A percentile compares a stretch with the other conserved stretches of the same genome.
Evolutionary conservation across 2,797 vertebrate species (phyloP).

Genomic region (Pseudochromis fuscus): DNA sequence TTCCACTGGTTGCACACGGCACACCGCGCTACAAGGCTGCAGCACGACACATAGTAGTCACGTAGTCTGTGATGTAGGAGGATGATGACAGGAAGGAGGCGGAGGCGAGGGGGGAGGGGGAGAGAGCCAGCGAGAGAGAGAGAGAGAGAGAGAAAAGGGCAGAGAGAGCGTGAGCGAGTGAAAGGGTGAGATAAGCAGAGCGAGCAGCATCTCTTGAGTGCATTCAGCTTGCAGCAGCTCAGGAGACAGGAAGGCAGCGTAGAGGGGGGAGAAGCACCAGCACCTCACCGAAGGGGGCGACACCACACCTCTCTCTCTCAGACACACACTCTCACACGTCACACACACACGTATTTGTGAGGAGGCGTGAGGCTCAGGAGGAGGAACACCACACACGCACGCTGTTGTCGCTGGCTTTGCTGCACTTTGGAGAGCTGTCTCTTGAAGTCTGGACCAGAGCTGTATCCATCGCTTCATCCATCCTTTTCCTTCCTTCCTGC

Average conservation of each 20-base stretch:
- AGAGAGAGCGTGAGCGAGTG: constrained; percentile 65
- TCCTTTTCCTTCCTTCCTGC: constrained; percentile 55
- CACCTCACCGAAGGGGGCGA: constrained; percentile 67
- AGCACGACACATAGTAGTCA: constrained; percentile 73
- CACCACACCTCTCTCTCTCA: constrained; percentile 58
- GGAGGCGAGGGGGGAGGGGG: constrained; percentile 31
- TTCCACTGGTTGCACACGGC: constrained; percentile 81
- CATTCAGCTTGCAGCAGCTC: constrained; percentile 75
- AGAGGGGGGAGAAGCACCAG: constrained; percentile 63
- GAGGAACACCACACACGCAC: constrained; percentile 66
- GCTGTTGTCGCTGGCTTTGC: constrained; percentile 60
- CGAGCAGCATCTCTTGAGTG: constrained; percentile 80
- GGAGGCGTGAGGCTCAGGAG: constrained; percentile 72
- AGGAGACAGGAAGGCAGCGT: constrained; percentile 69
- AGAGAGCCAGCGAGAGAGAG: constrained; percentile 55
- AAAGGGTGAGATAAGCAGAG: constrained; percentile 68
- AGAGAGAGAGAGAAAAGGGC: constrained; percentile 60
- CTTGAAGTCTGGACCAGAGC: constrained; percentile 77
- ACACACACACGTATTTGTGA: constrained; percentile 54
- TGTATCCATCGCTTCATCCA: constrained; percentile 68
- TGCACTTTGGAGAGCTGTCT: constrained; percentile 77
- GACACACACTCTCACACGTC: constrained; percentile 51
- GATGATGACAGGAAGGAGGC: constrained; percentile 70
- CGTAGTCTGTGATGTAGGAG: constrained; percentile 81
- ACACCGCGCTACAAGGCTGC: constrained; percentile 67